Conservation (phyloP, 1,140 invertebrate species). For the Drosophila eugracilis region DNA sequence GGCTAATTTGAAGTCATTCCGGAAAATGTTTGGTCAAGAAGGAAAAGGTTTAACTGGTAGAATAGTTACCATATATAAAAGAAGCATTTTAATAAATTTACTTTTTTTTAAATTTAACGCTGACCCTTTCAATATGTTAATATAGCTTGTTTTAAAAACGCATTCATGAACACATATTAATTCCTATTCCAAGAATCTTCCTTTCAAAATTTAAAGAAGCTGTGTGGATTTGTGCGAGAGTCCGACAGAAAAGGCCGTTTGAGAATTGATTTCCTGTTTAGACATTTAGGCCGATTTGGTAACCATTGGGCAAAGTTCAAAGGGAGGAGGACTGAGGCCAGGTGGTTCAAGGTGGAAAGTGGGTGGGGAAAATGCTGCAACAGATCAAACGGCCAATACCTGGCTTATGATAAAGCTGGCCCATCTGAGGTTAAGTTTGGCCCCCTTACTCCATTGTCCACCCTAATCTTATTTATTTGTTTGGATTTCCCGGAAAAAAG, state of each 20-base stretch:
- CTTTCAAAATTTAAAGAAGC: too few species aligned
- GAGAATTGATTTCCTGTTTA: slow-evolving; percentile 77
- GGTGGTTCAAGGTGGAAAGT: slow-evolving; percentile 37
- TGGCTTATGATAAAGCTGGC: slow-evolving; percentile 49
- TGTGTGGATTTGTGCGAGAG: slow-evolving; percentile 1
- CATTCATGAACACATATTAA: too few species aligned
- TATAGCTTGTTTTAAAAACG: too few species aligned
- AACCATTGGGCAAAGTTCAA: slow-evolving; percentile 45
- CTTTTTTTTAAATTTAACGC: too few species aligned
- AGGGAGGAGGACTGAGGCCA: slow-evolving; percentile 16
- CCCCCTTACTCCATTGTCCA: slow-evolving; percentile 6
- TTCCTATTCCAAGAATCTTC: too few species aligned
- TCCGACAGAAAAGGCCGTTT: slow-evolving; percentile 56
- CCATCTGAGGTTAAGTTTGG: slow-evolving; percentile 43
- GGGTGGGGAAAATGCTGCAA: slow-evolving; percentile 17
- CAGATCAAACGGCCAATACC: slow-evolving; percentile 63
- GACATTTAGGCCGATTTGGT: slow-evolving; percentile 67
- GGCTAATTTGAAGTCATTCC: slow-evolving; percentile 23
- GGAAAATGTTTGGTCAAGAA: background rate
- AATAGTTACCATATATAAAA: too few species aligned
- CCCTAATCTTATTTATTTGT: slow-evolving; percentile 33
- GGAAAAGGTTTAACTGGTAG: too few species aligned
- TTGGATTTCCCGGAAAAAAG: slow-evolving; percentile 25
- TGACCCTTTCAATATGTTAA: too few species aligned
- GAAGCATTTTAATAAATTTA: background rate